Conservation (phyloP, 2,797 vertebrate genomes). For the Oryzias dopingdopingensis region DNA sequence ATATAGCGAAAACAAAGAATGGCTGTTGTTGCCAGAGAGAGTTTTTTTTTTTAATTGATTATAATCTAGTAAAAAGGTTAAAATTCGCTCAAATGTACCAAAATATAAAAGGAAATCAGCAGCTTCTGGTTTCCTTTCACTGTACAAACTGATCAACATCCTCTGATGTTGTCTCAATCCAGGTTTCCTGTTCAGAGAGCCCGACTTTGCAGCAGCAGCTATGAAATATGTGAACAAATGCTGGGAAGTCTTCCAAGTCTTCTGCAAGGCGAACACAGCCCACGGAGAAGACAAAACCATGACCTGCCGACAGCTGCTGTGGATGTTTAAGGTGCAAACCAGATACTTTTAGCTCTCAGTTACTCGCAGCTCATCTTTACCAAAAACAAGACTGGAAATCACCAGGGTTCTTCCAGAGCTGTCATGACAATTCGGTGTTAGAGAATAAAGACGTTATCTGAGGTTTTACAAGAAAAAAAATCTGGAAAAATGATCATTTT, state of each 20-base stretch:
- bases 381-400: too few relatives aligned
- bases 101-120: neutral
- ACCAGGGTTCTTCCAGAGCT: too few relatives aligned
- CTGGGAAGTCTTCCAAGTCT: slow-evolving; percentile 80
- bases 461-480: too few relatives aligned
- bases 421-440: too few relatives aligned
- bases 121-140: neutral
- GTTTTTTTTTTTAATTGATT: too few relatives aligned
- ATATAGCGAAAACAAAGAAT: too few relatives aligned
- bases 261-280: slow-evolving; percentile 40
- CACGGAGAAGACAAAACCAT: slow-evolving; percentile 69
- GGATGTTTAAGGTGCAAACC: slow-evolving; percentile 83
- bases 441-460: too few relatives aligned
- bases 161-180: slow-evolving; percentile 2
- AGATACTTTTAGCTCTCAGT: too few relatives aligned
- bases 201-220: slow-evolving; percentile 46
- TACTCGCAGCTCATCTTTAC: too few relatives aligned
- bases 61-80: too few relatives aligned
- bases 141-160: neutral
- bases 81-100: neutral
- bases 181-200: slow-evolving; percentile 78
- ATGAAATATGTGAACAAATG: slow-evolving; percentile 72
- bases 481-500: neutral
- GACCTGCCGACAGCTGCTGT: slow-evolving; percentile 85
- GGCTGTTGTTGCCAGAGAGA: too few relatives aligned